Conservation (phyloP, 1,140 invertebrate genomes). For the Nephila pilipes region DNA sequence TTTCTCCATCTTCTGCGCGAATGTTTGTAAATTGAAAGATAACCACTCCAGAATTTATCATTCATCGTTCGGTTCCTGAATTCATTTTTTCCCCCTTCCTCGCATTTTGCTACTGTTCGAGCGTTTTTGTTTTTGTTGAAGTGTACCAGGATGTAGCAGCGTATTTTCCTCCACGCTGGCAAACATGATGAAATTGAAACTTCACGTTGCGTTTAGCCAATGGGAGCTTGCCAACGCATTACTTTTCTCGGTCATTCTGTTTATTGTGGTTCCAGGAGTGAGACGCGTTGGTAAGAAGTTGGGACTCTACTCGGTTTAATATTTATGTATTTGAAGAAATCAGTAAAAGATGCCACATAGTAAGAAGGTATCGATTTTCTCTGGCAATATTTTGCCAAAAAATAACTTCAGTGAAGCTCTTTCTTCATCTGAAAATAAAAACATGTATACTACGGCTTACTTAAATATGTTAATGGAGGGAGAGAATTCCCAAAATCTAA, state of each 20-base stretch:
- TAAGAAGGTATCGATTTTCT: constrained; percentile 41
- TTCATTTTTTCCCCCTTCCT: too few species aligned
- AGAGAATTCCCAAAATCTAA: not conserved
- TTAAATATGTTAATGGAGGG: constrained; percentile 42
- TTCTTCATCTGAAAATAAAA: not conserved
- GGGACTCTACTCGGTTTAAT: not conserved
- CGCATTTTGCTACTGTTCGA: too few species aligned
- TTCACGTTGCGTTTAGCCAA: constrained; percentile 38
- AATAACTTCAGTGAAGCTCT: not conserved
- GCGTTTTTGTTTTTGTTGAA: too few species aligned
- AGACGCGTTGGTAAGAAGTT: not conserved
- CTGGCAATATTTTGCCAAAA: constrained; percentile 62
- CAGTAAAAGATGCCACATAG: constrained; percentile 56
- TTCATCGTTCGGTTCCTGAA: too few species aligned
- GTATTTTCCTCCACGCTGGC: constrained; percentile 52
- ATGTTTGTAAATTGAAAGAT: too few species aligned
- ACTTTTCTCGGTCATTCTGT: not conserved
- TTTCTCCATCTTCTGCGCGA: too few species aligned
- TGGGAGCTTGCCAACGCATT: constrained; percentile 50
- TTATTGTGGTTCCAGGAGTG: not conserved
- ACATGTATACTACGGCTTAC: not conserved
- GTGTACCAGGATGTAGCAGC: not conserved
- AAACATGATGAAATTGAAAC: constrained; percentile 39
- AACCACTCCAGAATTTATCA: too few species aligned
- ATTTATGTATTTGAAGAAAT: not conserved